Evolutionary conservation across 2,113 vertebrate species (phyloP), one percentile per base, ranked within the genome.

Genomic region (Reinhardtius hippoglossoides): DNA sequence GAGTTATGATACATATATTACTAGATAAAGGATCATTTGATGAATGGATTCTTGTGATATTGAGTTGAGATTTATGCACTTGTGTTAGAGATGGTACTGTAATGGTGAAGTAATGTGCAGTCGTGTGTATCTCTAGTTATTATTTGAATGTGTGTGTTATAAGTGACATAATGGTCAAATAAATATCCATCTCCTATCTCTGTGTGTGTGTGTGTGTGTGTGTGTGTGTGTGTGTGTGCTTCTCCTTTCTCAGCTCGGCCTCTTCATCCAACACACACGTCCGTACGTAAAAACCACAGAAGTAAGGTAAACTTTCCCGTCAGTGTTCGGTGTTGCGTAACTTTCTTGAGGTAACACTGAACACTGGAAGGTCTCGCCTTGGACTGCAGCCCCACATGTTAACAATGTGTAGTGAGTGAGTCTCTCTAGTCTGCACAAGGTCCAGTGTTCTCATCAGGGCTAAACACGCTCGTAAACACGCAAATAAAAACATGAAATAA

Each of bases 361-460:
- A 76, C 35, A 60, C 44, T 66, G 64, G 70, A 83, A 40, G 55
- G 62, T 31, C 62, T 78, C 56, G 72, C 81, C 77, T 80, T 78
- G 79, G 81, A 59, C 48, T 68, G 74, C 42, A 27, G 35, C 1
- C 37, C 42, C 52, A 40, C 21, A 76, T 76, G 73, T 73, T 80
- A 86, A 86, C 75, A 67, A 75, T 63, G 65, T 76, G 78, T 76
- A 75, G 71, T 57, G 80, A 67, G 60, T 61, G 77, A 74, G 60
- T 35, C 74, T 31, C 15, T 46, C 9, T 44, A 20, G 1, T 50
- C 15, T 18, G 1, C 65, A 57, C 69, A 86, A 76, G 78, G 64
- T 24, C 71, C 61, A 72, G 79, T 59, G 24, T 23, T 48, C 76
- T 84, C 65, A 80, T 77, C 63, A 54, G 8, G 7, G 20, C 50